Evolutionary conservation across 1,140 invertebrate genomes (phyloP).

Genomic region (Drosophila burlai): DNA sequence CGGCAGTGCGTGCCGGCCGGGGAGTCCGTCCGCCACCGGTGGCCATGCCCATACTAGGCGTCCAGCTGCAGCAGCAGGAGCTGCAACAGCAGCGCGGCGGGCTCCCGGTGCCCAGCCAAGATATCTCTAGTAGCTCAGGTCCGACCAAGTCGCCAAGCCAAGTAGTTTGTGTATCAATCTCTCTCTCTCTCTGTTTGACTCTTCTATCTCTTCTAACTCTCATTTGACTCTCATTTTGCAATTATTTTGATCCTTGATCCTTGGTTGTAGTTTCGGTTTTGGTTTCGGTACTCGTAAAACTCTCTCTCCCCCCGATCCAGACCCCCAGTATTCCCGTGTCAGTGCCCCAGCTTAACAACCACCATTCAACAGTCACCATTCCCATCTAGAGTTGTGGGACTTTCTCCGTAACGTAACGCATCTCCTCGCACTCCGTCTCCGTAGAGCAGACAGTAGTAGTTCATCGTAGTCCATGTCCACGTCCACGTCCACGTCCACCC

Average conservation of each 20-base stretch:
- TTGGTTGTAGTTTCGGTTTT: constrained; percentile 46
- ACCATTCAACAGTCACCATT: constrained; percentile 2
- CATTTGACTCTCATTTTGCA: constrained; percentile 59
- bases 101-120: constrained; percentile 80
- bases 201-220: constrained; percentile 15
- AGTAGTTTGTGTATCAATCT: constrained; percentile 65
- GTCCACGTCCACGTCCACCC: not conserved
- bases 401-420: not conserved
- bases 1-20: constrained; percentile 65
- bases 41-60: constrained; percentile 81
- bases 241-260: constrained; percentile 34
- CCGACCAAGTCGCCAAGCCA: constrained; percentile 69
- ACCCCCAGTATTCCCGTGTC: constrained; percentile 32
- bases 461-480: constrained; percentile 27
- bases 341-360: constrained; percentile 39
- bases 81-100: constrained; percentile 81
- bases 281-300: constrained; percentile 17
- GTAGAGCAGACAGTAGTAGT: constrained; percentile 14
- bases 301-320: not conserved
- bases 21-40: constrained; percentile 80
- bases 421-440: constrained; percentile 4
- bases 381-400: constrained; percentile 20
- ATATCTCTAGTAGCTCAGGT: constrained; percentile 85
- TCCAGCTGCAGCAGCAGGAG: constrained; percentile 83
- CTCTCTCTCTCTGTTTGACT: constrained; percentile 38